Percentiles rank a stretch among this genome's conserved stretches.
phyloP scores from a whole-genome alignment of 2,888 invertebrate species.

The Cheilosia scutellata region DNA sequence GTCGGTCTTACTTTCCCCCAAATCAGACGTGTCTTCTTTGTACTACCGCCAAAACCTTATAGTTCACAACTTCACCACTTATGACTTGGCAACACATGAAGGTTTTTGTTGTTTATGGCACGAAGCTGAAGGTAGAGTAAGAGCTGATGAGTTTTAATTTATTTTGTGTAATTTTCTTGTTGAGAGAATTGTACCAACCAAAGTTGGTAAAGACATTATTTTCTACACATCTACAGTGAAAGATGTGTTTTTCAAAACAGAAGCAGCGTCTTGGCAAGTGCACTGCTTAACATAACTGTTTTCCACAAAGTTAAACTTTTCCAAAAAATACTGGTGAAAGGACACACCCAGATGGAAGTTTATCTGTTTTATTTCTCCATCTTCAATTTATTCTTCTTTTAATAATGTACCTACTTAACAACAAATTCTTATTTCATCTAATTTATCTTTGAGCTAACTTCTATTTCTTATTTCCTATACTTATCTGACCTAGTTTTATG shows the following conservation, averaged over 20 bases:
- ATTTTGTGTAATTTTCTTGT: slow-evolving; percentile 25
- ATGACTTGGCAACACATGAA: slow-evolving; percentile 21
- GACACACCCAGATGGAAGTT: too few relatives aligned
- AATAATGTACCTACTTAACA: background rate
- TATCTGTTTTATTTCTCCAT: background rate
- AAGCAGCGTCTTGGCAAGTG: slow-evolving; percentile 34
- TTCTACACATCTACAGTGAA: slow-evolving; percentile 49
- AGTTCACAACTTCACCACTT: slow-evolving; percentile 34
- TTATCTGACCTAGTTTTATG: background rate
- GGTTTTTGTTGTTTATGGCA: slow-evolving; percentile 42
- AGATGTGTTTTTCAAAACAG: slow-evolving; percentile 39
- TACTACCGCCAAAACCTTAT: slow-evolving; percentile 30
- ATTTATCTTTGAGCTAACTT: background rate
- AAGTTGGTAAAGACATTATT: slow-evolving; percentile 25
- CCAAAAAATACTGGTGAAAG: slow-evolving; percentile 49
- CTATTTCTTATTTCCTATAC: background rate
- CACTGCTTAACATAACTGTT: slow-evolving; percentile 20
- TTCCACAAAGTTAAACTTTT: slow-evolving; percentile 12
- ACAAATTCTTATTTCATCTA: background rate
- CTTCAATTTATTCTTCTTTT: background rate
- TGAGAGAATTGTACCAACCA: slow-evolving; percentile 9
- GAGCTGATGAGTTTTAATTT: slow-evolving; percentile 34
- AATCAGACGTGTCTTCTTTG: background rate
- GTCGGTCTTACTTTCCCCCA: too few relatives aligned
- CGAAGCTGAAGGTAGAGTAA: slow-evolving; percentile 42